Base-by-base conservation (phyloP, 2,797 vertebrate species). In the Poeciliopsis paucimaculata region DNA sequence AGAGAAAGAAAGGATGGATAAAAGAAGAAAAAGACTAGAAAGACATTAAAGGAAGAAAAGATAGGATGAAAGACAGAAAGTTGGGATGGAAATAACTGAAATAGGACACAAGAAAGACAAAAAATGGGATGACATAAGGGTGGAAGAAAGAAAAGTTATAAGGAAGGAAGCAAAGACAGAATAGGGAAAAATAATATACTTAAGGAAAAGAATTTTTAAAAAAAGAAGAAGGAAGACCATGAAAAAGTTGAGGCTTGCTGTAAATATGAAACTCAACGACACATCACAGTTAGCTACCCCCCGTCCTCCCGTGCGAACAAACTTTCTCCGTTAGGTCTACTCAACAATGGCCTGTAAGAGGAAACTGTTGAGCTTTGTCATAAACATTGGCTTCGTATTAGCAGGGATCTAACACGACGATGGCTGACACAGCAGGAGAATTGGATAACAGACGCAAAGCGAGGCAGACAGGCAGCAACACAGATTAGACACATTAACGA, bases 321-420 rank as follows among this genome's bases (percentile, higher is more conserved):
- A 80, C 78, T 78, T 87, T 86, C 86, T 84, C 82, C 72, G 82
- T 88, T 76, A 87, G 86, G 77, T 82, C 87, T 79, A 90, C 41
- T 82, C 79, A 90, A 90, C 57, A 87, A 90, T 85, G 88, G 8
- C 87, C 75, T 85, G 90, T 89, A 82, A 88, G 75, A 90, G 81
- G 45, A 75, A 43, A 80, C 78, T 75, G 89, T 82, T 28, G 18
- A 49, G 46, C 60, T 78, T 28, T 10, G 57, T 89, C 90, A 89
- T 87, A 84, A 87, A 84, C 72, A 86, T 70, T 71, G 79, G 55
- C 75, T 85, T 83, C 73, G 84, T 79, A 31, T 31, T 31, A 62
- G 9, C 0, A 45, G 64, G 47, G 77, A 73, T 68, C 18, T 13
- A 82, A 85, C 77, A 77, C 10, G n/a, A 82, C 83, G 82, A 80